Evolutionary conservation across 2,888 invertebrate species (phyloP).

Genomic region (Junonia oenone): DNA sequence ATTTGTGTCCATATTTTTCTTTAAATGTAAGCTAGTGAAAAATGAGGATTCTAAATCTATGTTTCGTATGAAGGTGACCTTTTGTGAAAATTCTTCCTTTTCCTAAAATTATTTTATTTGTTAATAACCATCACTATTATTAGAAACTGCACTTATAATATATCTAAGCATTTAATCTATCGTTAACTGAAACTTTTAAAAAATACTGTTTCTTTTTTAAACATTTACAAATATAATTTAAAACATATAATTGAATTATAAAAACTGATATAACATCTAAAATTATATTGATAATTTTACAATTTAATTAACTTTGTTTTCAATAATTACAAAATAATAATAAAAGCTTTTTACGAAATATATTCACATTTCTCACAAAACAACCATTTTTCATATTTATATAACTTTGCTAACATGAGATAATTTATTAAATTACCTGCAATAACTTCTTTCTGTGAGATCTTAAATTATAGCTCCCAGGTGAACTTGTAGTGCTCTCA

Average conservation of each 20-base stretch:
- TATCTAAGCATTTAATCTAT: too few species aligned
- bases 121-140: neutral
- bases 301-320: neutral
- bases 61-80: neutral
- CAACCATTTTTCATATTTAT: too few species aligned
- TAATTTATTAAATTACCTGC: constrained; percentile 22
- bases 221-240: neutral
- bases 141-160: neutral
- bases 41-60: constrained; percentile 18
- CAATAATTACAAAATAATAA: neutral
- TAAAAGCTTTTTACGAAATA: neutral
- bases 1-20: constrained; percentile 20
- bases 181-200: too few species aligned
- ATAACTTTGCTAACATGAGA: too few species aligned
- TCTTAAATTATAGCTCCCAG: constrained; percentile 31
- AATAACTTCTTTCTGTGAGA: constrained; percentile 24
- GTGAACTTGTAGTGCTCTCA: neutral
- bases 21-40: constrained; percentile 26
- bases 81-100: neutral
- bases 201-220: too few species aligned
- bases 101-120: constrained; percentile 10
- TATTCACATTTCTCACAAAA: too few species aligned
- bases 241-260: neutral
- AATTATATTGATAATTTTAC: neutral
- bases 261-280: neutral